phyloP scores from a whole-genome alignment of 1,140 invertebrate genomes.

The Zophobas atratus region DNA sequence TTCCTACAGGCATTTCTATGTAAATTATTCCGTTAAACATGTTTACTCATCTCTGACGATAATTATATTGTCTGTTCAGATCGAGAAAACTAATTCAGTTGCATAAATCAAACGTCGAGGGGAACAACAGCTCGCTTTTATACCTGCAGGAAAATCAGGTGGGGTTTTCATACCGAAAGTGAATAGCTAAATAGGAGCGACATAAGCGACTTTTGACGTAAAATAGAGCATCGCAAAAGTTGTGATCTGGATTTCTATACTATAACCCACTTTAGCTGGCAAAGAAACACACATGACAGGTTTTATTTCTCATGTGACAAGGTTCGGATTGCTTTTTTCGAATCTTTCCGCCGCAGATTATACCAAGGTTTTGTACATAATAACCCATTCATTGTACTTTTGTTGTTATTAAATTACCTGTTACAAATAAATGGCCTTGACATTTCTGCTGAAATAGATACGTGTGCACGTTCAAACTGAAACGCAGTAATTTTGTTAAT shows the following conservation, averaged over 20 bases:
- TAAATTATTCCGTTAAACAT: not conserved
- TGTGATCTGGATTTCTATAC: not conserved
- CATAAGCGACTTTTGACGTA: no score
- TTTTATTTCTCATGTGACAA: not conserved
- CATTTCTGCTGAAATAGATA: constrained; percentile 15
- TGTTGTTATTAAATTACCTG: constrained; percentile 41
- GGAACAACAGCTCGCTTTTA: not conserved
- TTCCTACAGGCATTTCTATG: not conserved
- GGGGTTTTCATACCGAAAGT: not conserved
- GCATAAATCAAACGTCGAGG: constrained; percentile 7
- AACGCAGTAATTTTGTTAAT: constrained; percentile 13
- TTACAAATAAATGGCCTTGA: constrained; percentile 36
- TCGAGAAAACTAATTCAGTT: constrained; percentile 8
- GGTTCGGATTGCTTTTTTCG: not conserved
- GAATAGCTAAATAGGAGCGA: constrained; percentile 4
- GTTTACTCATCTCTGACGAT: constrained; percentile 11
- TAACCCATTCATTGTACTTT: not conserved
- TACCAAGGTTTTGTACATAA: constrained; percentile 23
- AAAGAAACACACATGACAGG: not conserved
- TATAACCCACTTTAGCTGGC: not conserved
- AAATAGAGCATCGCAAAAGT: constrained; percentile 12
- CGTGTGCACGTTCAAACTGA: not conserved
- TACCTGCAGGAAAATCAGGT: not conserved
- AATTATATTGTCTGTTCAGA: constrained; percentile 14
- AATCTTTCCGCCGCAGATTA: not conserved